Conservation (phyloP, 2,888 invertebrate species). For the Drosophila sordidula region DNA sequence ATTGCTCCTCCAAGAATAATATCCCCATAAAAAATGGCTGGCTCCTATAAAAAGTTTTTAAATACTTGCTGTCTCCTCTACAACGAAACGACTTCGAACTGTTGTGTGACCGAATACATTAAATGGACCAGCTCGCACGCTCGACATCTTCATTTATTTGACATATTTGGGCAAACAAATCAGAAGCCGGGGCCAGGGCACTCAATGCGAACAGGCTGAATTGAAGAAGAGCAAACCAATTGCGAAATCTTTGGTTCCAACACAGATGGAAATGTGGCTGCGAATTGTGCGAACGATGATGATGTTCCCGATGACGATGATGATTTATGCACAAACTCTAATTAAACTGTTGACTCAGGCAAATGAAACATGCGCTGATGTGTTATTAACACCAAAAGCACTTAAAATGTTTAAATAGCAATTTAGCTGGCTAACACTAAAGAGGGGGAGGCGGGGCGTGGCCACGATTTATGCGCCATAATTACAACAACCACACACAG, state of each 20-base stretch:
- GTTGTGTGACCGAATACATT: conserved; percentile 6
- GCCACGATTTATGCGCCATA: conserved; percentile 31
- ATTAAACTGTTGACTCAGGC: conserved; percentile 75
- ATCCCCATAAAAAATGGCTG: neutral
- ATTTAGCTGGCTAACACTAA: conserved; percentile 27
- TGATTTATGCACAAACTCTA: conserved; percentile 73
- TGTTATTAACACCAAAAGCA: conserved; percentile 74
- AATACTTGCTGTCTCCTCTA: neutral
- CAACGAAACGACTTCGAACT: conserved; percentile 1
- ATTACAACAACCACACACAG: conserved; percentile 30
- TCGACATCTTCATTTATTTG: conserved; percentile 12
- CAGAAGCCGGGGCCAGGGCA: neutral
- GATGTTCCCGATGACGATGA: conserved; percentile 5
- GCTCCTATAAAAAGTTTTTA: neutral
- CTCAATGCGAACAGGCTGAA: conserved; percentile 13
- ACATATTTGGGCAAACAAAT: conserved; percentile 29
- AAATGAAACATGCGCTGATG: conserved; percentile 75
- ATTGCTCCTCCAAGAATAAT: no score
- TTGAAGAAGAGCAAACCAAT: conserved; percentile 9
- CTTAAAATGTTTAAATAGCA: conserved; percentile 75
- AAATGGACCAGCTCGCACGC: conserved; percentile 8
- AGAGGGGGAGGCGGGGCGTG: neutral
- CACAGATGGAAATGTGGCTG: conserved; percentile 34
- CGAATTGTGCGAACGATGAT: conserved; percentile 14
- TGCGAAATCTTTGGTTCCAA: conserved; percentile 28